These are phyloP conservation scores for Rhombomys opimus DNA, from an alignment of 2,113 vertebrate species.

Conservation along the genomic window DNA sequence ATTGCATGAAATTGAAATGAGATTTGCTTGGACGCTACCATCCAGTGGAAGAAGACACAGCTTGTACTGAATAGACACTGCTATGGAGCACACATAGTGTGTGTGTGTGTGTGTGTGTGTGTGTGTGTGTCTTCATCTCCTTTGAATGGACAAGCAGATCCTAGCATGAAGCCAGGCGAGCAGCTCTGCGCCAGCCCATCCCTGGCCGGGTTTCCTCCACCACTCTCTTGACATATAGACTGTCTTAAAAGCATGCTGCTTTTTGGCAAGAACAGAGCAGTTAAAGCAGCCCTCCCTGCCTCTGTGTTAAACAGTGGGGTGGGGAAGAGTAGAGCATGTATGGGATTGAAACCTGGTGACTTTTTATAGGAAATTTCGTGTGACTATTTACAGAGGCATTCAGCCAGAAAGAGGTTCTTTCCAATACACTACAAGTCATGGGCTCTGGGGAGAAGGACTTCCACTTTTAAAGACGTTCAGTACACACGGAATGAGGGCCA, in stretches of 20 bases:
- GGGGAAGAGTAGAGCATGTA: not conserved
- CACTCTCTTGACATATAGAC: accelerated
- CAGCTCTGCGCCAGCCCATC: accelerated
- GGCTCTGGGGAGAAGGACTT: not conserved
- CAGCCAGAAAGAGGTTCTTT: not conserved
- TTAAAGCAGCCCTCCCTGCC: not conserved
- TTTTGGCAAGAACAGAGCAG: not conserved
- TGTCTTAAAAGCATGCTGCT: not conserved
- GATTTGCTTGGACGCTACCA: conserved; percentile 57
- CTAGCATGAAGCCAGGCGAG: not conserved
- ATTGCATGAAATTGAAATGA: conserved; percentile 46
- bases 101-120: not conserved
- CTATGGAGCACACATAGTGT: not conserved
- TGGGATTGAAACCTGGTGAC: not conserved
- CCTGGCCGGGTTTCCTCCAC: not conserved
- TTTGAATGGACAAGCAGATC: not conserved
- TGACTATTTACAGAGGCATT: not conserved
- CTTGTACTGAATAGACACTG: not conserved
- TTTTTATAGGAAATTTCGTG: not conserved
- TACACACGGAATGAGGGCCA: accelerated
- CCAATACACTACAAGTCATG: accelerated
- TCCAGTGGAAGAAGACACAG: not conserved
- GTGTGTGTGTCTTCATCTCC: accelerated
- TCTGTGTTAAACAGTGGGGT: accelerated
- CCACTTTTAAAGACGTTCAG: not conserved